Percentiles rank a stretch among this genome's conserved stretches.
Evolutionary conservation across 2,888 invertebrate species (phyloP).

Genomic region (Mythimna vitellina): DNA sequence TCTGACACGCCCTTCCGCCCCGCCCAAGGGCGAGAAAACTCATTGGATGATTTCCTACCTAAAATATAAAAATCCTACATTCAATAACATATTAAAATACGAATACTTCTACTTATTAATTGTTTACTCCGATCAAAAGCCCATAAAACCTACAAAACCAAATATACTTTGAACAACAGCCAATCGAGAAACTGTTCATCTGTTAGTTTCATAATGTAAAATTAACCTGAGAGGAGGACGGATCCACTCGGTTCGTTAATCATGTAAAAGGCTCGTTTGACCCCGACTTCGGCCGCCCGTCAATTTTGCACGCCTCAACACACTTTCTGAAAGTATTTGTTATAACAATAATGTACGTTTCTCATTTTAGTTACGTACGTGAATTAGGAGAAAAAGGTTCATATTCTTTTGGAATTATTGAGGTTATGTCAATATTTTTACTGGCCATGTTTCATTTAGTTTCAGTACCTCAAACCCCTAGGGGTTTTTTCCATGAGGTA

Average conservation of each 20-base stretch:
- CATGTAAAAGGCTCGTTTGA: constrained; percentile 46
- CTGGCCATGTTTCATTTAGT: neutral
- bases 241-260: constrained; percentile 52
- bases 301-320: constrained; percentile 70
- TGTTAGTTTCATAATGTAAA: constrained; percentile 53
- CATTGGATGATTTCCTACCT: no score
- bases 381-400: constrained; percentile 1
- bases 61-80: neutral
- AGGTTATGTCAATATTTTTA: neutral
- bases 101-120: constrained; percentile 1
- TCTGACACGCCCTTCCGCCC: no score
- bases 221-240: constrained; percentile 41
- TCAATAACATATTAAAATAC: neutral
- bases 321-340: constrained; percentile 48
- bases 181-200: constrained; percentile 32
- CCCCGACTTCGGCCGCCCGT: constrained; percentile 44
- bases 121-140: constrained; percentile 17
- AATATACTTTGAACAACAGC: constrained; percentile 39
- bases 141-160: constrained; percentile 7
- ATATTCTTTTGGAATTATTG: constrained; percentile 9
- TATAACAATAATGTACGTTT: constrained; percentile 51
- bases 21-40: no score
- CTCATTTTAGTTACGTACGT: constrained; percentile 9
- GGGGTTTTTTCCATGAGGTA: no score
- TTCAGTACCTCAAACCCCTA: neutral